Base-by-base conservation (phyloP, 2,113 vertebrate genomes). In the Paradisaea rubra region DNA sequence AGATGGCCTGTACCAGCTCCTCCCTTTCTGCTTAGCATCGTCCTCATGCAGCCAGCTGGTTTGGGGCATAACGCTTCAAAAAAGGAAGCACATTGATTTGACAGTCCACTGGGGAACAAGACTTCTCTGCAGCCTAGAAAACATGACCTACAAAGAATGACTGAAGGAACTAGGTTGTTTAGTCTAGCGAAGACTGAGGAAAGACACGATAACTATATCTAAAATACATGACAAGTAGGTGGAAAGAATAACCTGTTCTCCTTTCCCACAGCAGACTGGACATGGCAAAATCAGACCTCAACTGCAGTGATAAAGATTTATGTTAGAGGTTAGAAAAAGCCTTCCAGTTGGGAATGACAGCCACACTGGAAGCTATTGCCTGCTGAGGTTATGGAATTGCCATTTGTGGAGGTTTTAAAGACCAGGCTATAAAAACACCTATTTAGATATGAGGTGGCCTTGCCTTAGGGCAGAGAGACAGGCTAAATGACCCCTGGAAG, bases 91-190 rank as follows among this genome's bases (percentile, higher is more conserved):
- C 88, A 96, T 95, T 92, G 94, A 94, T 95, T 78, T 96, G 96
- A 96, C 96, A 96, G 92, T 92, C 96, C 95, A 94, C 88, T 96
- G 83, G 88, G 91, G 80, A 92, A 64, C 64, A 93, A 88, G 94
- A 78, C 76, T 96, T 83, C 77, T 95, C 86, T 37, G 88, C 69
- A 92, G 91, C 91, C 91, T 93, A 92, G 88, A 94, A 96, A 95
- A 94, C 86, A 92, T 96, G 96, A 96, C 96, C 96, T 96, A 96
- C 94, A 95, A 96, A 96, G 88, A 87, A 96, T 95, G 96, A 96
- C 94, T 96, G 96, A 96, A 96, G 96, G 96, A 96, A 95, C 95
- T 96, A 94, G 96, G 96, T 96, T 96, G 96, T 93, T 96, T 95
- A 93, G 95, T 96, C 96, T 96, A 96, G 92, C 12, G 0, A 96